These are phyloP conservation scores for Conus betulinus DNA, from an alignment of 1,140 invertebrate species.

Conservation along the genomic window DNA sequence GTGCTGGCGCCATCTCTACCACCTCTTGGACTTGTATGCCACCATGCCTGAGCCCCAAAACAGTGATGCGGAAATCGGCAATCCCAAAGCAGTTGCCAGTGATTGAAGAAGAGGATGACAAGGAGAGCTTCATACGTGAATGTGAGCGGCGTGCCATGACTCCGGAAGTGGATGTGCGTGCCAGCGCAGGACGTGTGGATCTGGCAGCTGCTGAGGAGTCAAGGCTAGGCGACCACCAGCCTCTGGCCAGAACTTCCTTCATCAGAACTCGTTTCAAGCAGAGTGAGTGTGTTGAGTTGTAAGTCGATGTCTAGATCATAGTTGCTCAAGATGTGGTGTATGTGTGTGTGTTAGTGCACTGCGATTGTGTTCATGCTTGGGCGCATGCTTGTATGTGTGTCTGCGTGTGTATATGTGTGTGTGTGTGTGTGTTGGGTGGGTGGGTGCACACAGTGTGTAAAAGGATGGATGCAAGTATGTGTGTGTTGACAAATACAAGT, in stretches of 20 bases:
- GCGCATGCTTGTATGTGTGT: not conserved
- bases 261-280: constrained; percentile 70
- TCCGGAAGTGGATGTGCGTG: constrained; percentile 4
- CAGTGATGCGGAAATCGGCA: constrained; percentile 81
- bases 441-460: no score
- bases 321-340: not conserved
- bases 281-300: constrained; percentile 55
- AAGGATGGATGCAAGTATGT: no score
- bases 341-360: no score
- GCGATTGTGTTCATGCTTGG: not conserved
- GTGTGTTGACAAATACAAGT: not conserved
- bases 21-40: constrained; percentile 93
- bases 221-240: constrained; percentile 48
- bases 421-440: not conserved
- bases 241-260: constrained; percentile 62
- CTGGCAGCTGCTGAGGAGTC: constrained; percentile 48
- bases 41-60: constrained; percentile 96
- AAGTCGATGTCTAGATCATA: not conserved
- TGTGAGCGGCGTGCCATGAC: not conserved
- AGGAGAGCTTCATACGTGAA: constrained; percentile 35
- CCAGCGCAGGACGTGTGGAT: constrained; percentile 47
- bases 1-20: constrained; percentile 96
- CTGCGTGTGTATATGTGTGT: not conserved
- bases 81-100: constrained; percentile 51
- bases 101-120: constrained; percentile 57